Evolutionary conservation across 2,888 invertebrate genomes (phyloP).

Genomic region (Eucera pruinosa): DNA sequence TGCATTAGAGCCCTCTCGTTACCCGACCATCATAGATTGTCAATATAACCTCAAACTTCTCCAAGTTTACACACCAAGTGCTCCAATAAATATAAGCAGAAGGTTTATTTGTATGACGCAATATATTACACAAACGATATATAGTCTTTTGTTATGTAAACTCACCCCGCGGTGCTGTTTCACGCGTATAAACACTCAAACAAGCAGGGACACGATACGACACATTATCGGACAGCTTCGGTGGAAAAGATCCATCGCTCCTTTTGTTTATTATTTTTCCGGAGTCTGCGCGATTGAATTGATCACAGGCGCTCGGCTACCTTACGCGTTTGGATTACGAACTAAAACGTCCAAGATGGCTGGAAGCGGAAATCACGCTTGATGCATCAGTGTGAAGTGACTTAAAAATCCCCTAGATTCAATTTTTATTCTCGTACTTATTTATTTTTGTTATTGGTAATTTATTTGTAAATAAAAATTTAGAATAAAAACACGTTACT

Average conservation of each 20-base stretch:
- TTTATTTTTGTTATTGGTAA: not conserved
- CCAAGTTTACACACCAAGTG: constrained; percentile 24
- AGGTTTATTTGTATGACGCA: not conserved
- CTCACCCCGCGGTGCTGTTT: constrained; percentile 66
- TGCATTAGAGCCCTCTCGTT: constrained; percentile 45
- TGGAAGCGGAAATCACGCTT: constrained; percentile 41
- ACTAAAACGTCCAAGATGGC: constrained; percentile 46
- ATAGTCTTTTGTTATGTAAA: constrained; percentile 35
- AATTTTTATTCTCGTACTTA: not conserved
- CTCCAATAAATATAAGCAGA: constrained; percentile 9
- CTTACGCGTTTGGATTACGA: constrained; percentile 19
- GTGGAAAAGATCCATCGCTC: constrained; percentile 69
- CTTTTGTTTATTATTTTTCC: constrained; percentile 78
- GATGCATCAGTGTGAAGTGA: constrained; percentile 46
- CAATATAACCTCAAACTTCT: constrained; percentile 72
- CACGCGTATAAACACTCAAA: constrained; percentile 69
- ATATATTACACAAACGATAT: constrained; percentile 6
- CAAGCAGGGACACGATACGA: constrained; percentile 63
- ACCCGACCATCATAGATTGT: constrained; percentile 57
- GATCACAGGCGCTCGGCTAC: constrained; percentile 36
- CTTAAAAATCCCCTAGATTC: constrained; percentile 43
- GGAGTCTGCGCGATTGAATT: constrained; percentile 65
- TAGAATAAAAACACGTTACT: no score
- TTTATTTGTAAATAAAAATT: not conserved
- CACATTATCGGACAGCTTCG: constrained; percentile 66